Percentiles rank a stretch among this genome's conserved stretches.
Evolutionary conservation across 2,797 vertebrate genomes (phyloP).

Genomic region (Chloroceryle inda): DNA sequence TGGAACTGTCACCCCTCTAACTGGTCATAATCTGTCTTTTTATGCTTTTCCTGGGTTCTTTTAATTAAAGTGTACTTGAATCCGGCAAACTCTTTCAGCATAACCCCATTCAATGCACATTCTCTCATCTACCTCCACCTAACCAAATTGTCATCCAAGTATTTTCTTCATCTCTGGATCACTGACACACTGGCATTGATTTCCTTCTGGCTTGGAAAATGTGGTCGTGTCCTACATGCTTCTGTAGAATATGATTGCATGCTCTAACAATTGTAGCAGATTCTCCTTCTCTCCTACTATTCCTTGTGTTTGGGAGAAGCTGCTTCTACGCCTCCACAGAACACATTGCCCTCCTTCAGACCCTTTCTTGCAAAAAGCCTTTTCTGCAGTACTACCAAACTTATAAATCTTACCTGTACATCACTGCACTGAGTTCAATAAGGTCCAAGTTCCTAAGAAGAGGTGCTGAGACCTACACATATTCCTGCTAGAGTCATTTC

Average conservation of each 20-base stretch:
- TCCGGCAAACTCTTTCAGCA: background rate
- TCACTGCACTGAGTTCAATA: background rate
- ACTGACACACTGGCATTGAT: background rate
- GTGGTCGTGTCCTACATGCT: background rate
- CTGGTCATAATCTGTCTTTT: background rate
- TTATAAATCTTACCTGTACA: background rate
- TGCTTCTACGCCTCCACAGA: background rate
- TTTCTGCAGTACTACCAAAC: background rate
- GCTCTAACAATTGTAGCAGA: background rate
- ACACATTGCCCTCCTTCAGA: background rate
- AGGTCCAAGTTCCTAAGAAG: background rate
- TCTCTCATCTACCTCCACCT: background rate
- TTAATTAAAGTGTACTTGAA: background rate
- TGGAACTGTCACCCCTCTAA: background rate
- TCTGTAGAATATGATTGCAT: background rate
- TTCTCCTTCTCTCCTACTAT: background rate
- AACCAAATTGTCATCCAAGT: background rate
- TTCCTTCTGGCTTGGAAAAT: background rate
- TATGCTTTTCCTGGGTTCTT: background rate
- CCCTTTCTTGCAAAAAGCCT: background rate
- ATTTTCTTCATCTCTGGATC: background rate
- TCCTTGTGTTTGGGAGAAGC: background rate
- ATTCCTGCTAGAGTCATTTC: background rate
- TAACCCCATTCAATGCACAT: background rate
- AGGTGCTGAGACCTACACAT: fast-evolving